Evolutionary conservation across 1,140 invertebrate genomes (phyloP).

Genomic region (Zaprionus lachaisei): DNA sequence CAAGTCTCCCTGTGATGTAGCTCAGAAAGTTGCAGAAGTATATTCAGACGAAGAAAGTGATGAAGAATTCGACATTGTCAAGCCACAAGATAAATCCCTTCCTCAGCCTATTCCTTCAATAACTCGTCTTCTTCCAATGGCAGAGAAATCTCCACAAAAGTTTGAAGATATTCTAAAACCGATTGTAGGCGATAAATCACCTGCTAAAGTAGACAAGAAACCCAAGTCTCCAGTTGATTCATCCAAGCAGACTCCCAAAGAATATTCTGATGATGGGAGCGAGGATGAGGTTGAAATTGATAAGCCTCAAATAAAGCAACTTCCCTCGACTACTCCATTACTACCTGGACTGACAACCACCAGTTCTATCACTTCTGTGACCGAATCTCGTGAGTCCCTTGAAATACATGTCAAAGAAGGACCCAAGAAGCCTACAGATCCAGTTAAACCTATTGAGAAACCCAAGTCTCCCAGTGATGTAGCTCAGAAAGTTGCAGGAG

Average conservation of each 20-base stretch:
- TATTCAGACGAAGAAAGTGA: conserved; percentile 18
- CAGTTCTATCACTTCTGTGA: background rate
- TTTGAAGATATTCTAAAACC: background rate
- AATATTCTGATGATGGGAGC: conserved; percentile 14
- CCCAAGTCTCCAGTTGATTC: conserved; percentile 22
- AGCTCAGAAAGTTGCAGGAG: background rate
- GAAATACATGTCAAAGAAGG: background rate
- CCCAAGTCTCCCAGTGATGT: background rate
- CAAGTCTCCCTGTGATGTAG: conserved; percentile 1
- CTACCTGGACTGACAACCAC: background rate
- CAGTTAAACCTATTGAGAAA: background rate
- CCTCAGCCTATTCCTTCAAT: background rate
- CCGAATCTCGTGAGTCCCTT: background rate
- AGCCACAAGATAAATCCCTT: background rate
- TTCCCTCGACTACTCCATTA: background rate
- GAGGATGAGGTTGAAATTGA: conserved; percentile 8
- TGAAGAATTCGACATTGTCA: background rate
- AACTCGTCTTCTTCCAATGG: background rate
- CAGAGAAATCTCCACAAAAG: conserved; percentile 2
- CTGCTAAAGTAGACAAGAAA: conserved; percentile 17
- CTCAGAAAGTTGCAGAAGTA: background rate
- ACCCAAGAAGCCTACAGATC: background rate
- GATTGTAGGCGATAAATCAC: no score
- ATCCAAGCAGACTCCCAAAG: conserved; percentile 18
- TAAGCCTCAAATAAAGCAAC: background rate